phyloP scores from a whole-genome alignment of 1,140 invertebrate genomes.

The Drosophila grimshawi region DNA sequence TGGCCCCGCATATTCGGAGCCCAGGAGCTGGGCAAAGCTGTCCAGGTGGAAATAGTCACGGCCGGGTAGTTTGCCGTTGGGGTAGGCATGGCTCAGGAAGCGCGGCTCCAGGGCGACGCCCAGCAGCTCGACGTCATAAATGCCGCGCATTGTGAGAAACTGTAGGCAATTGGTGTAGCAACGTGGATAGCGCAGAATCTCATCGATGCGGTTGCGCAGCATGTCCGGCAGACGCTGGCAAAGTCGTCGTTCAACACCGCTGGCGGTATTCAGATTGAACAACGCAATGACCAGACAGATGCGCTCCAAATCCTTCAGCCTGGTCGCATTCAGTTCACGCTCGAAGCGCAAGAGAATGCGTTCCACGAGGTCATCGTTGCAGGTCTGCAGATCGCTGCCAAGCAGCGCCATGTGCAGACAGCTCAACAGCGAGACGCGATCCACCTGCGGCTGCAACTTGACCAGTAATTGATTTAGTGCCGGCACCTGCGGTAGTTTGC shows the following conservation, averaged over 20 bases:
- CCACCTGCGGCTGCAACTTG: constrained; percentile 79
- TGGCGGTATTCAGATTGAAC: constrained; percentile 85
- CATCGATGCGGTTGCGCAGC: constrained; percentile 83
- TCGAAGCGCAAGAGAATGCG: constrained; percentile 83
- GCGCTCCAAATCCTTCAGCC: constrained; percentile 88
- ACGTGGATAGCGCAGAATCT: constrained; percentile 85
- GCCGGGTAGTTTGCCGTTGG: constrained; percentile 55
- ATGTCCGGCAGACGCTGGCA: constrained; percentile 85
- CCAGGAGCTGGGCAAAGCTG: constrained; percentile 85
- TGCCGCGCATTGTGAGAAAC: constrained; percentile 84
- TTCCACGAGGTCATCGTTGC: constrained; percentile 79
- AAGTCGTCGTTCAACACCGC: constrained; percentile 77
- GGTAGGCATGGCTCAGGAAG: constrained; percentile 84
- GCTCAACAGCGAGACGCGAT: constrained; percentile 82
- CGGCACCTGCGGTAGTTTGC: constrained; percentile 60
- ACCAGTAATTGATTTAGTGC: constrained; percentile 73
- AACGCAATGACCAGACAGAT: constrained; percentile 85
- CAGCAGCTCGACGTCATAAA: constrained; percentile 86
- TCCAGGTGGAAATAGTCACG: constrained; percentile 86
- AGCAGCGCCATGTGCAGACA: constrained; percentile 86
- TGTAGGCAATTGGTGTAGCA: constrained; percentile 84
- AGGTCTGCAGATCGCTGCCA: constrained; percentile 84
- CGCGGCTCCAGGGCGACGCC: constrained; percentile 81
- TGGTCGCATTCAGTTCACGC: constrained; percentile 66
- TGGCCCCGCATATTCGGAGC: constrained; percentile 85